Percentiles rank a stretch among this genome's conserved stretches.
Evolutionary conservation across 2,797 vertebrate genomes (phyloP).

Genomic region (Poecilia picta): DNA sequence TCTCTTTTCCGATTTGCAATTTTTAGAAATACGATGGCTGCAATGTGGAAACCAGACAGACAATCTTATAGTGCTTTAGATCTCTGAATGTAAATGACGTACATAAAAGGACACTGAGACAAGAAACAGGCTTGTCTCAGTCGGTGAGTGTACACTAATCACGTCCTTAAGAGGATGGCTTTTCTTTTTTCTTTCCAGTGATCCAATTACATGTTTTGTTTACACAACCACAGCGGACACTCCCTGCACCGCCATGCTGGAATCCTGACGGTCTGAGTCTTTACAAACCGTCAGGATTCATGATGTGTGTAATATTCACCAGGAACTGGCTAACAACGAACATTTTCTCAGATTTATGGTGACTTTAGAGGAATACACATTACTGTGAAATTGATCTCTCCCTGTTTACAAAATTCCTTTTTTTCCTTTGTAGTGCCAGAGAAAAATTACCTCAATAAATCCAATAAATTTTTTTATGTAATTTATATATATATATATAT

Average conservation of each 20-base stretch:
- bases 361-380: background rate
- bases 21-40: background rate
- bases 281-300: background rate
- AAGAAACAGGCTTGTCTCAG: background rate
- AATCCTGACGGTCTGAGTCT: background rate
- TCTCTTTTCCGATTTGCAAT: background rate
- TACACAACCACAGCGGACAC: background rate
- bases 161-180: background rate
- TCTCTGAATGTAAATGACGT: background rate
- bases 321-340: background rate
- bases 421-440: background rate
- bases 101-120: background rate
- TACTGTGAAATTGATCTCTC: background rate
- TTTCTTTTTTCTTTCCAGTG: background rate
- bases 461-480: background rate
- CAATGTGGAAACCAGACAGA: background rate
- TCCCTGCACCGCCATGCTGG: background rate
- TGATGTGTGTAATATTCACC: too few species aligned
- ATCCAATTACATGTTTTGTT: constrained; percentile 10
- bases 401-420: background rate
- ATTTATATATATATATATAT: background rate
- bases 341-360: background rate
- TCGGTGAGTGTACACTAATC: background rate
- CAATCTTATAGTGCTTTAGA: background rate
- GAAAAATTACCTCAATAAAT: background rate